A percentile compares a stretch with the other conserved stretches of the same genome.
Evolutionary conservation across 2,888 invertebrate genomes (phyloP).

Genomic region (Chelonus formosanus): DNA sequence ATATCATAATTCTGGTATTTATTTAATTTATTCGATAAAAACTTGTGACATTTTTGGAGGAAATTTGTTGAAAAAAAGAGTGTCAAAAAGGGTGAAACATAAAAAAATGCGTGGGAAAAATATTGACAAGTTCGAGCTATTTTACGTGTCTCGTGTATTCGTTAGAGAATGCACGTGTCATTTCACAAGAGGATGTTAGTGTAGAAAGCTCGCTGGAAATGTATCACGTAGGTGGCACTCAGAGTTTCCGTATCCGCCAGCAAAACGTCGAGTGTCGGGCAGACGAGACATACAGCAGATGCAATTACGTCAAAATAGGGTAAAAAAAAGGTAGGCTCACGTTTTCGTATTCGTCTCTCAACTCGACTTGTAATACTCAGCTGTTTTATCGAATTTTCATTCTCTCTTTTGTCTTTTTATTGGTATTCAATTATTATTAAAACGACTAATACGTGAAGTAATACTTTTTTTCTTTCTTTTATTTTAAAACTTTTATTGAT

Average conservation of each 20-base stretch:
- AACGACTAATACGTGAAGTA: no score
- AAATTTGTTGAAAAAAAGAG: background rate
- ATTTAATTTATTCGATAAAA: no score
- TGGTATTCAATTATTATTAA: no score
- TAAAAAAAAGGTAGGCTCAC: conserved; percentile 4
- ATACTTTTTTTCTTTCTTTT: no score
- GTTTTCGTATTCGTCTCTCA: conserved; percentile 8
- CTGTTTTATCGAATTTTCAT: background rate
- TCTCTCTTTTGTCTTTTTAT: conserved; percentile 1
- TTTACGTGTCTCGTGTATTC: conserved; percentile 17
- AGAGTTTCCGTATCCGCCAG: conserved; percentile 25
- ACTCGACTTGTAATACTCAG: conserved; percentile 1
- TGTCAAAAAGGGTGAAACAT: conserved; percentile 7
- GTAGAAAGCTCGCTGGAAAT: conserved; percentile 15
- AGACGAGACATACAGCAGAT: conserved; percentile 31
- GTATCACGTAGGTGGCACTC: conserved; percentile 27
- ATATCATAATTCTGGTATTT: no score
- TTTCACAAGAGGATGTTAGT: conserved; percentile 20
- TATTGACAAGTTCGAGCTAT: conserved; percentile 21
- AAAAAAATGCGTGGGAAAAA: conserved; percentile 4
- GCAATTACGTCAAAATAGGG: conserved; percentile 34
- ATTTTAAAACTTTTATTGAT: background rate
- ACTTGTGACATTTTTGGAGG: no score
- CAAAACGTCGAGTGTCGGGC: conserved; percentile 29
- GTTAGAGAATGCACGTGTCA: conserved; percentile 25